phyloP scores from a whole-genome alignment of 2,888 invertebrate species.

The Limnephilus lunatus region DNA sequence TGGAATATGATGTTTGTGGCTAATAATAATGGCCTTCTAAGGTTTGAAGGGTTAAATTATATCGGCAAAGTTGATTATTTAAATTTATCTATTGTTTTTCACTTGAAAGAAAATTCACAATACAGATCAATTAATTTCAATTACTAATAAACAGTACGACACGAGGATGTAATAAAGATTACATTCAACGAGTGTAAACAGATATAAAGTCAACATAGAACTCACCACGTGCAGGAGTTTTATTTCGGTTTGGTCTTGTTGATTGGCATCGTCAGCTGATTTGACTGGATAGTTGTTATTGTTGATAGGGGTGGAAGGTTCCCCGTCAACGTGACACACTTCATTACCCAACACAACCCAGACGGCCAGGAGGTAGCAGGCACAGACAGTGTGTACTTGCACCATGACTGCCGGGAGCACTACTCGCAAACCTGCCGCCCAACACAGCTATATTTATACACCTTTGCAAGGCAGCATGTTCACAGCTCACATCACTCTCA shows the following conservation, averaged over 20 bases:
- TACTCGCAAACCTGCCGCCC: conserved; percentile 67
- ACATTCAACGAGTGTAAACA: neutral
- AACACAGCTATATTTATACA: conserved; percentile 65
- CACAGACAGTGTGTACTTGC: conserved; percentile 49
- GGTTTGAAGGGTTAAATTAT: neutral
- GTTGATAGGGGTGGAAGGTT: conserved; percentile 28
- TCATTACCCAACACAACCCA: conserved; percentile 68
- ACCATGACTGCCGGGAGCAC: conserved; percentile 51
- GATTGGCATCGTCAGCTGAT: neutral
- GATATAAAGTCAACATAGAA: neutral
- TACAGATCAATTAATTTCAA: neutral
- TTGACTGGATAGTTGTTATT: conserved; percentile 18
- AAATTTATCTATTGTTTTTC: neutral
- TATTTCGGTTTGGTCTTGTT: conserved; percentile 46
- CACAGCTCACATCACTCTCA: neutral
- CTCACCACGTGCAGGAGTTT: conserved; percentile 61
- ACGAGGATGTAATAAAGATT: neutral
- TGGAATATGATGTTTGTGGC: too few species aligned
- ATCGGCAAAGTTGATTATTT: neutral
- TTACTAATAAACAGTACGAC: neutral
- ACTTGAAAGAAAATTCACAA: neutral
- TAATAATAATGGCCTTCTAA: too few species aligned
- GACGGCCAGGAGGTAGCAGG: conserved; percentile 68
- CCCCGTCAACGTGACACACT: conserved; percentile 41
- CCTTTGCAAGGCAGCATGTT: conserved; percentile 34